Evolutionary conservation across 2,113 vertebrate species (phyloP).

Genomic region (Sula dactylatra): DNA sequence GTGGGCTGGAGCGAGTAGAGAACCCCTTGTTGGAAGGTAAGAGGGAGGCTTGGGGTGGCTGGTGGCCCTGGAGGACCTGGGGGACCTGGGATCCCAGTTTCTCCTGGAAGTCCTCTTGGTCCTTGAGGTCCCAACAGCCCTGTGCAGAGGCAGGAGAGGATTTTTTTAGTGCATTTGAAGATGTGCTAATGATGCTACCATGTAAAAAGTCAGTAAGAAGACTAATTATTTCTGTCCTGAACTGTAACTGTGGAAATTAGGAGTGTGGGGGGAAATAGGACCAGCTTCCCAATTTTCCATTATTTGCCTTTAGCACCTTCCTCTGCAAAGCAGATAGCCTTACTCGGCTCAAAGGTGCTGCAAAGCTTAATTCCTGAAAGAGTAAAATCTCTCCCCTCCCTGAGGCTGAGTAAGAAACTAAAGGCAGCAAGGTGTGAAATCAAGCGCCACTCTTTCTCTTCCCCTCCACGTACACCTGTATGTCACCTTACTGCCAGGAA

Average conservation of each 20-base stretch:
- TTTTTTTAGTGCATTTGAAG: background rate
- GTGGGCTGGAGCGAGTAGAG: slow-evolving; percentile 81
- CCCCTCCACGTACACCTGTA: background rate
- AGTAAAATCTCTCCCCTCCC: background rate
- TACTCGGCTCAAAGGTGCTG: background rate
- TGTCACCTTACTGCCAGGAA: background rate
- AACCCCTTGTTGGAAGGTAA: slow-evolving; percentile 76
- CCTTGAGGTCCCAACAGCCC: slow-evolving; percentile 79
- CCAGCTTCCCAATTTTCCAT: background rate
- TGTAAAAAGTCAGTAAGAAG: background rate
- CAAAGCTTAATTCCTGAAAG: background rate
- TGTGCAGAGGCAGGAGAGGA: slow-evolving; percentile 22
- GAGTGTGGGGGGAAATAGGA: background rate
- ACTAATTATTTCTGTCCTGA: background rate
- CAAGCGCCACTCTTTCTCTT: background rate
- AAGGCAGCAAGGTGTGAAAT: background rate
- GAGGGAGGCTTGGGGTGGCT: slow-evolving; percentile 65
- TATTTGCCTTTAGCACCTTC: background rate
- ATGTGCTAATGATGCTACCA: background rate
- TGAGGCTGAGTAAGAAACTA: background rate
- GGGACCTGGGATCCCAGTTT: slow-evolving; percentile 79
- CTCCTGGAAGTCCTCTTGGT: slow-evolving; percentile 82
- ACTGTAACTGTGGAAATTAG: background rate
- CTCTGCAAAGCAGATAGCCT: background rate
- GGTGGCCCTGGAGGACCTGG: slow-evolving; percentile 84